Base-by-base conservation (phyloP, 2,888 invertebrate genomes). In the Halictus quadricinctus region DNA sequence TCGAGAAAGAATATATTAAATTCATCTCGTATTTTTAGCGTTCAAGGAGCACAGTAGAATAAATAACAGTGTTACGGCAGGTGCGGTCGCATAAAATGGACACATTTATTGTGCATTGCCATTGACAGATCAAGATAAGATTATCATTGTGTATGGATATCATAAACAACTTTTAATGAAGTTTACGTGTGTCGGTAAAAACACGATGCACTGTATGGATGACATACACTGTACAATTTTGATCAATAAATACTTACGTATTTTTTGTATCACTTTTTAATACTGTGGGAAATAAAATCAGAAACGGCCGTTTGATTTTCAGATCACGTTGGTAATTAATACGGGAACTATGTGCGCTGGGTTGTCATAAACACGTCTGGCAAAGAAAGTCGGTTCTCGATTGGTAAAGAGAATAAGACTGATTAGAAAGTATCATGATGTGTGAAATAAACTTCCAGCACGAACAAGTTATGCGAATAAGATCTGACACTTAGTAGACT, bases 11-110 rank as follows among this genome's bases (percentile, higher is more conserved):
- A 36, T 36, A 36, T 36, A 36, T 54, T 72, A 76, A 66, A 36
- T 76, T 66, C 25, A 18, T 48, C 15, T 72, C n/a, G 60, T 74
- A 77, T 84, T 72, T 74, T 69, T 77, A n/a, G 60, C 36, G 8
- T 60, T 60, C 69, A 84, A 83, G 83, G 60, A 18, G 76, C 29
- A 36, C n/a, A 3, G 29, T 13, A 60, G 29, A 82, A 43, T 60
- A 77, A 70, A 43, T n/a, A 7, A 48, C 4, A 21, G 21, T 12
- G 29, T 15, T 54, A 58, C 0, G n/a, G 21, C 8, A 29, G 15
- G 1, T 5, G 15, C 41, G 5, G 15, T 74, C 2, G 4, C 25
- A 10, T 12, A 36, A 81, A 10, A n/a, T 43, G 12, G 7, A 64
- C 15, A 36, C 7, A 64, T 25, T 50, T 10, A 29, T 60, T 60